phyloP scores from a whole-genome alignment of 2,113 vertebrate genomes.

The Psephotus haematonotus region DNA sequence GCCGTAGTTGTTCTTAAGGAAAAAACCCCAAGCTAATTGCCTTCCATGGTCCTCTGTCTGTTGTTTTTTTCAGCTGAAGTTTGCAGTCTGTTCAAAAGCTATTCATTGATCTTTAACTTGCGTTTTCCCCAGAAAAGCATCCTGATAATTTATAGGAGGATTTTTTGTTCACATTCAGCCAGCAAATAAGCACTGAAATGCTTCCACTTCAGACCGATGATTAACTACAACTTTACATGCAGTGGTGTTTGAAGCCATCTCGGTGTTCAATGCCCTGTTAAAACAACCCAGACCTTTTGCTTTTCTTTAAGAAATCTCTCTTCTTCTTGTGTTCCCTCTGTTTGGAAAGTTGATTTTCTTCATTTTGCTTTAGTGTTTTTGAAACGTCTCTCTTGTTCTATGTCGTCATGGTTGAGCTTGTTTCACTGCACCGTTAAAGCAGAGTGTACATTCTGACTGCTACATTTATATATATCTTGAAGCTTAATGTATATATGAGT shows the following conservation, averaged over 20 bases:
- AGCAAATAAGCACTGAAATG: conserved; percentile 39
- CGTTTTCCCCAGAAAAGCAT: background rate
- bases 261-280: conserved; percentile 43
- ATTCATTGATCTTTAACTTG: background rate
- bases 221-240: conserved; percentile 35
- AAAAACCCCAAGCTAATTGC: background rate
- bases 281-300: conserved; percentile 20
- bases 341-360: conserved; percentile 37
- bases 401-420: conserved; percentile 94
- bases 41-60: background rate
- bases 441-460: conserved; percentile 94
- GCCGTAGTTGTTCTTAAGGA: background rate
- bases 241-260: conserved; percentile 46
- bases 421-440: conserved; percentile 90
- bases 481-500: conserved; percentile 99
- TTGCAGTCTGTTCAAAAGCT: conserved; percentile 8
- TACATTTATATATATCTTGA: conserved; percentile 99
- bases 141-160: background rate
- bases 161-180: background rate
- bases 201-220: background rate
- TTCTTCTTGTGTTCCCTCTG: background rate
- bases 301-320: conserved; percentile 54
- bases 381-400: conserved; percentile 89
- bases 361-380: conserved; percentile 84
- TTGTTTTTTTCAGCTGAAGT: conserved; percentile 28